Percentiles rank a stretch among this genome's conserved stretches.
Evolutionary conservation across 2,113 vertebrate genomes (phyloP).

Genomic region (Phylloscopus trochilus): DNA sequence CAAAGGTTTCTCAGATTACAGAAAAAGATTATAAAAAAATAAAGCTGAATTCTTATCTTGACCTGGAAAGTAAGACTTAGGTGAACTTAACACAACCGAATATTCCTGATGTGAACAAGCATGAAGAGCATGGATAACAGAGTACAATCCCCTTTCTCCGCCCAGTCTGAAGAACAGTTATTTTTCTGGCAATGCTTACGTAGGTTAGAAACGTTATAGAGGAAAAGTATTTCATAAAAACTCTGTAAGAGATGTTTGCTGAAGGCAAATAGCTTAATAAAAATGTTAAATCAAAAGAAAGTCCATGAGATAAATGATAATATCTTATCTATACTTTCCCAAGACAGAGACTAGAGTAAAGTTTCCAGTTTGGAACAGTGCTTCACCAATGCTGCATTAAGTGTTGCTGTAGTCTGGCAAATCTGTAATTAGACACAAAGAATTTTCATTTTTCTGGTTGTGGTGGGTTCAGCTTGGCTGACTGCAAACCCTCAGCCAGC

Average conservation of each 20-base stretch:
- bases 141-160: neutral
- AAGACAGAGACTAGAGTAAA: neutral
- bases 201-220: neutral
- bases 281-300: neutral
- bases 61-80: neutral
- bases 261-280: slow-evolving; percentile 26
- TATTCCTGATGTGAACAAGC: neutral
- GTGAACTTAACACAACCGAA: neutral
- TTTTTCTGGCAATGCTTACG: neutral
- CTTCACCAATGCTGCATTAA: neutral
- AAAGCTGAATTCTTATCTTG: neutral
- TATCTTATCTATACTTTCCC: slow-evolving; percentile 9
- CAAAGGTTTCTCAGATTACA: neutral
- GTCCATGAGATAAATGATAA: neutral
- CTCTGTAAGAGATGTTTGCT: neutral
- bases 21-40: neutral
- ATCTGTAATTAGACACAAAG: neutral
- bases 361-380: neutral
- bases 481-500: neutral
- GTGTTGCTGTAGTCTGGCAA: neutral
- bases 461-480: neutral
- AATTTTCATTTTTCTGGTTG: neutral
- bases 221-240: neutral
- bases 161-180: neutral
- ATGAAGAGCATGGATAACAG: neutral